Evolutionary conservation across 2,888 invertebrate genomes (phyloP).

Genomic region (Leptogaster cylindrica): DNA sequence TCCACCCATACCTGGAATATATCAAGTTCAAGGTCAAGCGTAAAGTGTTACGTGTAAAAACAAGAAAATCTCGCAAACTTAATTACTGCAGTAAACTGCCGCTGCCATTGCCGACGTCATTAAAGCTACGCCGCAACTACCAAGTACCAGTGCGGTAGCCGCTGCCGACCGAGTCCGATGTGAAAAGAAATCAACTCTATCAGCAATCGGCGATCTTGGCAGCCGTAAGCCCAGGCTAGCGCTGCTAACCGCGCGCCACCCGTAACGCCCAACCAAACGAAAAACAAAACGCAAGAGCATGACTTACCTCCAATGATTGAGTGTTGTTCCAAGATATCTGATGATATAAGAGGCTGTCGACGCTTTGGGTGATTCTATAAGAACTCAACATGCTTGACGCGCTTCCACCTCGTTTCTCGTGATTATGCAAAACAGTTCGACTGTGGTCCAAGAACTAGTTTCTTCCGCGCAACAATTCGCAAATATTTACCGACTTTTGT

Average conservation of each 20-base stretch:
- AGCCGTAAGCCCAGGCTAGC: neutral
- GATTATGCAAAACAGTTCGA: neutral
- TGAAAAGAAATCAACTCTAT: constrained; percentile 1
- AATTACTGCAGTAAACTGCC: constrained; percentile 24
- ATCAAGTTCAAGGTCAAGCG: constrained; percentile 55
- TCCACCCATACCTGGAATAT: constrained; percentile 46
- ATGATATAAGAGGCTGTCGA: constrained; percentile 19
- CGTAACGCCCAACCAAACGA: constrained; percentile 3
- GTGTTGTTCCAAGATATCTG: constrained; percentile 28
- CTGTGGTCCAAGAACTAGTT: neutral
- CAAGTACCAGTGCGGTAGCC: neutral
- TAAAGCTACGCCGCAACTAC: neutral
- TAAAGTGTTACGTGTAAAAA: constrained; percentile 48
- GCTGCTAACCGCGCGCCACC: neutral
- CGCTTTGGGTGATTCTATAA: constrained; percentile 1
- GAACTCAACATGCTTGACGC: constrained; percentile 17
- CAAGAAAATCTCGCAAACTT: constrained; percentile 30
- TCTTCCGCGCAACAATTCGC: too few species aligned
- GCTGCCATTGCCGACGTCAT: neutral
- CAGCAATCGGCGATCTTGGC: neutral
- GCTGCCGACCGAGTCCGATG: neutral
- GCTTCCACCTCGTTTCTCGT: constrained; percentile 5
- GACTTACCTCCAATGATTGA: constrained; percentile 32
- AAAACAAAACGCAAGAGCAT: constrained; percentile 6
- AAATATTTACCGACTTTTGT: too few species aligned